These are phyloP conservation scores for Nomada lathburiana DNA, from an alignment of 2,888 invertebrate genomes.

Conservation along the genomic window DNA sequence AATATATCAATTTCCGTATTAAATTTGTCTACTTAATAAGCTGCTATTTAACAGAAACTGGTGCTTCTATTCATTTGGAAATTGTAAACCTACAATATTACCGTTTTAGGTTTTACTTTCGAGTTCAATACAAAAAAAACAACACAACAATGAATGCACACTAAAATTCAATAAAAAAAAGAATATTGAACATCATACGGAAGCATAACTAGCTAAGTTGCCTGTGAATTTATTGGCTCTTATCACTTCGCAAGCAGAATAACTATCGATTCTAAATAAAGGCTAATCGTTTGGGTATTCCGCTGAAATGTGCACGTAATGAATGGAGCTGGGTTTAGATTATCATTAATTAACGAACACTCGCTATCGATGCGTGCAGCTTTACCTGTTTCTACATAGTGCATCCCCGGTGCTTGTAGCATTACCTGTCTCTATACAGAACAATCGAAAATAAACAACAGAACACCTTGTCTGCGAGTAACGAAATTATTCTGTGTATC, in stretches of 20 bases:
- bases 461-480: neutral
- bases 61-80: too few species aligned
- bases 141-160: too few species aligned
- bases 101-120: too few species aligned
- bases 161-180: too few species aligned
- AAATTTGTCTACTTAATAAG: too few species aligned
- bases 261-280: neutral
- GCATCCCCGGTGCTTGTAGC: neutral
- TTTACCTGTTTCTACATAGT: neutral
- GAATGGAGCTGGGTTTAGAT: conserved; percentile 7
- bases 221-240: neutral
- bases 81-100: too few species aligned
- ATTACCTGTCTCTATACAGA: neutral
- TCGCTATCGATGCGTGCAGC: neutral
- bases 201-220: too few species aligned
- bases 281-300: neutral
- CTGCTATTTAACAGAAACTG: too few species aligned
- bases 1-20: too few species aligned
- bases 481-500: neutral
- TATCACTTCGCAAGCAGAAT: neutral
- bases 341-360: conserved; percentile 24
- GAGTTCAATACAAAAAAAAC: too few species aligned
- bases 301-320: neutral
- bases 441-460: neutral
- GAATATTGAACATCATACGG: too few species aligned